Base-by-base conservation (phyloP, 2,113 vertebrate species). In the Orycteropus afer region DNA sequence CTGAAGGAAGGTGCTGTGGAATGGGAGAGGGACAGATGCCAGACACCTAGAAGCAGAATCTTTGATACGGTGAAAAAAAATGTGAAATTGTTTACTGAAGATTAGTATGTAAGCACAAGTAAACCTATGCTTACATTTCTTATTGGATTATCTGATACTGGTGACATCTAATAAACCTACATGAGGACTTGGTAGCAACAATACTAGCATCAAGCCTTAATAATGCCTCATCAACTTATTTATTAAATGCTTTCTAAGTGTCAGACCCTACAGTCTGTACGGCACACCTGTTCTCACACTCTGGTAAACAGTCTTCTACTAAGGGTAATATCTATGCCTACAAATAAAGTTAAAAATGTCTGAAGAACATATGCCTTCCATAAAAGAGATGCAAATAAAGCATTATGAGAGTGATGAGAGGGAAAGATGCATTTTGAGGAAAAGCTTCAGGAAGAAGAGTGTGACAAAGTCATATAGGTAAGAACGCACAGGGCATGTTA, bases 131-230 rank as follows among this genome's bases (percentile, higher is more conserved):
- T n/a, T n/a, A n/a, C n/a, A n/a, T n/a, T n/a, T n/a, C n/a, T n/a
- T n/a, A n/a, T n/a, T n/a, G n/a, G n/a, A n/a, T n/a, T n/a, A n/a
- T n/a, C n/a, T n/a, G n/a, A n/a, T n/a, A n/a, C 4, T 65, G 63
- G 18, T 77, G 29, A 45, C 73, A 47, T 80, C 85, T 87, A 91
- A 55, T 65, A 89, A 67, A n/a, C 11, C 85, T 63, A 32, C 13
- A 25, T 89, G 85, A 90, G 63, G 17, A 1, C 53, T 93, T 90
- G 85, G 47, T 74, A 80, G 49, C 79, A 97, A 57, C 34, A 93
- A 42, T 79, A 63, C 32, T 91, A 59, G 23, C 59, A 90, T 42
- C 65, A 85, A 92, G 47, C 29, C 42, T 79, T 51, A 85, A 51
- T 55, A 90, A 86, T 7, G 55, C 42, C 51, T 73, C 63, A 93